Evolutionary conservation across 1,140 invertebrate genomes (phyloP).

Genomic region (Drosophila auraria): DNA sequence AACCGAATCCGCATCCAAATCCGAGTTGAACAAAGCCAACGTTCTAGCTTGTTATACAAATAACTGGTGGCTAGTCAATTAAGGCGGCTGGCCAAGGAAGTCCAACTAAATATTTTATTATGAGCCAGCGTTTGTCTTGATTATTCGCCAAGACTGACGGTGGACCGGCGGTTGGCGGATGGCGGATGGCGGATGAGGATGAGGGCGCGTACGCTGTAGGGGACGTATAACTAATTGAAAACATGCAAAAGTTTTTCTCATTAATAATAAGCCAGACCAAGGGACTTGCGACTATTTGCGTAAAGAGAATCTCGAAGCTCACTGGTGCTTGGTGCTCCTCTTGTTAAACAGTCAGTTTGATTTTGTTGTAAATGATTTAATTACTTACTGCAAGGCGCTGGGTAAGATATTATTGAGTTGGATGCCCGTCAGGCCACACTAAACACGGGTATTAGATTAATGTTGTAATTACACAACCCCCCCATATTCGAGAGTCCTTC

Average conservation of each 20-base stretch:
- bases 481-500: not conserved
- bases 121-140: constrained; percentile 66
- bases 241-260: constrained; percentile 74
- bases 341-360: constrained; percentile 36
- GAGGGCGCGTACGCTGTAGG: constrained; percentile 12
- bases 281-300: constrained; percentile 38
- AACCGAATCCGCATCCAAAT: constrained; percentile 3
- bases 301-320: constrained; percentile 7
- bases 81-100: constrained; percentile 37
- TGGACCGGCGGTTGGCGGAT: not conserved
- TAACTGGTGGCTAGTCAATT: constrained; percentile 70
- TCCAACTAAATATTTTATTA: constrained; percentile 76
- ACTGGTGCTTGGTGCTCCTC: not conserved
- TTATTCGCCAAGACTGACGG: constrained; percentile 52
- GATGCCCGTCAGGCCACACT: constrained; percentile 51
- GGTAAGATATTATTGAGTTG: constrained; percentile 68
- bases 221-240: constrained; percentile 76
- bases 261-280: constrained; percentile 73
- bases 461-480: constrained; percentile 60
- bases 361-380: constrained; percentile 77
- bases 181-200: not conserved
- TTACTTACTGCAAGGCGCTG: constrained; percentile 61
- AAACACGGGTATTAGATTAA: constrained; percentile 73
- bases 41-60: constrained; percentile 55
- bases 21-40: constrained; percentile 22